phyloP scores from a whole-genome alignment of 2,113 vertebrate species.

The Pyrgilauda ruficollis region DNA sequence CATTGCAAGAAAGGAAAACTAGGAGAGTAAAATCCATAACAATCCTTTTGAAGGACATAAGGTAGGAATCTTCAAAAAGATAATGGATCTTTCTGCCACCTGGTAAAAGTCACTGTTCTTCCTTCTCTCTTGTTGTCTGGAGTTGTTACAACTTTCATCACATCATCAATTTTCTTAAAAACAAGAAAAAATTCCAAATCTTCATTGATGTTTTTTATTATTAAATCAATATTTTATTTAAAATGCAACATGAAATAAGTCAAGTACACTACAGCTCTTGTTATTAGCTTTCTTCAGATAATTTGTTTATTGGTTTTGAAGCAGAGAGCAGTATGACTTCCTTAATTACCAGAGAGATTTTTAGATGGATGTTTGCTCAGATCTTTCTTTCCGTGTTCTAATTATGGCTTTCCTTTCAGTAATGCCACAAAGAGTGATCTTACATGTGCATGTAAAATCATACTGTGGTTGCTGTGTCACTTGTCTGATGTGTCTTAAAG shows the following conservation, averaged over 20 bases:
- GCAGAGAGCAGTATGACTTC: background rate
- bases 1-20: background rate
- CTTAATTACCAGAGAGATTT: background rate
- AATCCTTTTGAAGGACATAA: background rate
- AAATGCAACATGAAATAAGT: background rate
- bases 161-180: background rate
- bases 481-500: background rate
- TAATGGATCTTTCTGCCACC: background rate
- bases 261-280: background rate
- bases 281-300: background rate
- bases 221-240: background rate
- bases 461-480: background rate
- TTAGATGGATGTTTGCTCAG: background rate
- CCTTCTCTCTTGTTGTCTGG: background rate
- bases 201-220: background rate
- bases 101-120: background rate
- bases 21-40: background rate
- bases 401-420: background rate
- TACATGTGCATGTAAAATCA: background rate
- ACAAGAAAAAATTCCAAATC: background rate
- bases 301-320: background rate
- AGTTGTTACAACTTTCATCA: background rate
- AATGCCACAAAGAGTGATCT: background rate
- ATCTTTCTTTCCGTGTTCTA: background rate
- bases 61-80: background rate